A percentile compares a stretch with the other conserved stretches of the same genome.
Evolutionary conservation across 2,113 vertebrate species (phyloP).

Genomic region (Leiothrix lutea): DNA sequence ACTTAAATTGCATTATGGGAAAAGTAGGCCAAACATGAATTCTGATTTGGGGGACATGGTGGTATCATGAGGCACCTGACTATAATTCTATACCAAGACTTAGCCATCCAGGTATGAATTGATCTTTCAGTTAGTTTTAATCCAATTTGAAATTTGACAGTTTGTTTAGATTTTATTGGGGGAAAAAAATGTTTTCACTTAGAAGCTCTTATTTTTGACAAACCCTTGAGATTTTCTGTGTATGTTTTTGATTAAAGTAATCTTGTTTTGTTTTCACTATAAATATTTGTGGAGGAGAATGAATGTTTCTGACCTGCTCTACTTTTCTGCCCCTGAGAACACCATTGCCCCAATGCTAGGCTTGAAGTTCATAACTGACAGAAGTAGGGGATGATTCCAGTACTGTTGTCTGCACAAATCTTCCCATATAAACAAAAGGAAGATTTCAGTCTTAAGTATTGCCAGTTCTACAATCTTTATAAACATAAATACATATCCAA

Average conservation of each 20-base stretch:
- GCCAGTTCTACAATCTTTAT: slow-evolving; percentile 22
- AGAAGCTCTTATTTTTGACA: slow-evolving; percentile 3
- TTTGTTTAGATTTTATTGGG: slow-evolving; percentile 12
- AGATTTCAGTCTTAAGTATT: neutral
- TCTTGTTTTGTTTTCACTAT: slow-evolving; percentile 22
- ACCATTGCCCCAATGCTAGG: neutral
- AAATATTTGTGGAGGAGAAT: slow-evolving; percentile 20
- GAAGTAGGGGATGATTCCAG: neutral
- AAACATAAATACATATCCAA: slow-evolving; percentile 35
- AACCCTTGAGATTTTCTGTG: neutral
- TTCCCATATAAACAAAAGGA: slow-evolving; percentile 14
- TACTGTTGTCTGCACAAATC: neutral
- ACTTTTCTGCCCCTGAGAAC: neutral
- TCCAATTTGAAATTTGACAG: slow-evolving; percentile 17
- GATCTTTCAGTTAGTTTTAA: slow-evolving; percentile 15
- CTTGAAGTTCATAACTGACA: neutral
- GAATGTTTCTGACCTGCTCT: slow-evolving; percentile 25
- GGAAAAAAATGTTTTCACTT: neutral
- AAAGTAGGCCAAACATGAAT: neutral
- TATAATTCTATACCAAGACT: neutral
- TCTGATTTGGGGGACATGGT: neutral
- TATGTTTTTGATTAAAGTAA: slow-evolving; percentile 48
- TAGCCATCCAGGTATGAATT: neutral
- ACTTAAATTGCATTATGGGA: neutral
- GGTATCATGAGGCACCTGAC: neutral